Evolutionary conservation across 2,888 invertebrate species (phyloP).

Genomic region (Tachina lurida): DNA sequence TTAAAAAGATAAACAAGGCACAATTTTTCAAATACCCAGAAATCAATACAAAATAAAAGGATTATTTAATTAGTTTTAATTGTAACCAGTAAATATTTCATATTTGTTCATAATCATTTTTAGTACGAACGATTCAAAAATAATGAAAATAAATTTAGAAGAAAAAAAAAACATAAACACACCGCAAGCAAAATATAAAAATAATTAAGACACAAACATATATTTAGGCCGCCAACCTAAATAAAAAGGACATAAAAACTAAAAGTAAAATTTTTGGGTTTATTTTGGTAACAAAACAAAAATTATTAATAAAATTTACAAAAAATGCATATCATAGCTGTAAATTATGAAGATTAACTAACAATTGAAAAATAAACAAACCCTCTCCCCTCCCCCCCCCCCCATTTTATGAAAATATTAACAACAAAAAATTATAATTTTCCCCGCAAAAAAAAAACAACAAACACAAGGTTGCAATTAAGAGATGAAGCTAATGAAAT

Average conservation of each 20-base stretch:
- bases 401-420: conserved; percentile 39
- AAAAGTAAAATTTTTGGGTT: conserved; percentile 42
- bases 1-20: conserved; percentile 52
- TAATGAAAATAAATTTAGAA: conserved; percentile 11
- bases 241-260: conserved; percentile 41
- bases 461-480: conserved; percentile 70
- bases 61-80: conserved; percentile 56
- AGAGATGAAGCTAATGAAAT: conserved; percentile 69
- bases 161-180: conserved; percentile 23
- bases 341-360: conserved; percentile 84
- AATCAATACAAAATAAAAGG: conserved; percentile 15
- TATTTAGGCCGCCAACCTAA: conserved; percentile 68
- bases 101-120: conserved; percentile 63
- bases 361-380: conserved; percentile 49
- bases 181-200: conserved; percentile 14
- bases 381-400: conserved; percentile 13
- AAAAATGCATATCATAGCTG: conserved; percentile 95
- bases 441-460: conserved; percentile 50
- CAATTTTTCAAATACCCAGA: conserved; percentile 48
- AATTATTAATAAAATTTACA: conserved; percentile 71
- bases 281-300: conserved; percentile 39
- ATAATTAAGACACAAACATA: conserved; percentile 48
- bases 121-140: conserved; percentile 32
- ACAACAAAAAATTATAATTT: conserved; percentile 43
- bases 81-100: conserved; percentile 36